Evolutionary conservation across 2,888 invertebrate species (phyloP).

Genomic region (Epirrita christyi): DNA sequence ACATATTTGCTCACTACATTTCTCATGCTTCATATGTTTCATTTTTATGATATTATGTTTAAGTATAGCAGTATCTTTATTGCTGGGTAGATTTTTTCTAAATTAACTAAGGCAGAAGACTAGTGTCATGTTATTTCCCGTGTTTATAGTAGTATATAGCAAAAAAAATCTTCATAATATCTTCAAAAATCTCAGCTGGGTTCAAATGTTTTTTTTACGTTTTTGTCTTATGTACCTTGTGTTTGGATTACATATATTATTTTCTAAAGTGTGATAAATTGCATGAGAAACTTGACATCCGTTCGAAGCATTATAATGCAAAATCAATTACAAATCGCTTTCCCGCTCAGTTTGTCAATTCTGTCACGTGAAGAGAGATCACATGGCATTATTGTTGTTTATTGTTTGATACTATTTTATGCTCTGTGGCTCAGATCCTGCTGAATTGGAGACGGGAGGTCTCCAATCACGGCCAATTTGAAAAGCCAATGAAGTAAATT

Average conservation of each 20-base stretch:
- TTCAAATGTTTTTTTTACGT: no score
- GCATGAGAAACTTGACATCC: no score
- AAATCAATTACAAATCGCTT: background rate
- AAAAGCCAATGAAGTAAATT: background rate
- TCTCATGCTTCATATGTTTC: conserved; percentile 40
- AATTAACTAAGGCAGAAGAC: background rate
- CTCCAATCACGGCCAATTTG: conserved; percentile 1
- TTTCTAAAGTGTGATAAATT: no score
- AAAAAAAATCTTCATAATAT: background rate
- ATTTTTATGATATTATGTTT: conserved; percentile 18
- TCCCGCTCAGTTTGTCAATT: background rate
- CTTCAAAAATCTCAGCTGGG: no score
- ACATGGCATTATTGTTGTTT: background rate
- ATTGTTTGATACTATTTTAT: background rate
- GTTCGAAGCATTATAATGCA: no score
- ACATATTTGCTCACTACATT: conserved; percentile 46
- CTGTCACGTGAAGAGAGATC: background rate
- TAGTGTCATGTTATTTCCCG: background rate
- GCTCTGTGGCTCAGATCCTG: background rate
- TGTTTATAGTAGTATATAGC: no score
- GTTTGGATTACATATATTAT: no score
- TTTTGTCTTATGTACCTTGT: no score
- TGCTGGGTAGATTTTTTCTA: background rate
- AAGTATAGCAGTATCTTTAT: conserved; percentile 13
- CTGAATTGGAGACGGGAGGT: conserved; percentile 1